Evolutionary conservation across 1,140 invertebrate genomes (phyloP).

Genomic region (Varroa destructor): DNA sequence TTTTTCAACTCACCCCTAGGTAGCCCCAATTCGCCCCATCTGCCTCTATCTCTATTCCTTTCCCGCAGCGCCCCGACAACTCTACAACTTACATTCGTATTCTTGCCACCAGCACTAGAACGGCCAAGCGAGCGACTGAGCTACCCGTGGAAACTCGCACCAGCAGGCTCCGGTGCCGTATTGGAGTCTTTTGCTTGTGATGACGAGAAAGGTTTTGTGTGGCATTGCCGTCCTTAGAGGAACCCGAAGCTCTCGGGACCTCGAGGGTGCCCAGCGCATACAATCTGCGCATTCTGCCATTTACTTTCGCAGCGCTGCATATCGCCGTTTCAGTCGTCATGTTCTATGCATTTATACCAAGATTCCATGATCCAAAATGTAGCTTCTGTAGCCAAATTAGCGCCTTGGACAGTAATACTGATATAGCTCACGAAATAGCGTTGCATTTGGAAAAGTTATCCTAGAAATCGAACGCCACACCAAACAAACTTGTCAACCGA

Average conservation of each 20-base stretch:
- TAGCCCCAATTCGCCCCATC: background rate
- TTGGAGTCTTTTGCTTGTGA: conserved; percentile 15
- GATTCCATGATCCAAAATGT: too few relatives aligned
- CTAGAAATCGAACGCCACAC: too few relatives aligned
- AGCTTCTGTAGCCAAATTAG: too few relatives aligned
- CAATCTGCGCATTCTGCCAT: background rate
- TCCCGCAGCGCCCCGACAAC: conserved; percentile 18
- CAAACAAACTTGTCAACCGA: too few relatives aligned
- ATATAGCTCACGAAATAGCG: too few relatives aligned
- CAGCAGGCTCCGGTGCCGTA: background rate
- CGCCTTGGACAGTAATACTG: too few relatives aligned
- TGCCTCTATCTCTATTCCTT: background rate
- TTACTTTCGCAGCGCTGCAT: background rate
- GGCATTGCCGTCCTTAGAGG: background rate
- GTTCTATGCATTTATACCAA: too few relatives aligned
- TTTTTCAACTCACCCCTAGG: conserved; percentile 5
- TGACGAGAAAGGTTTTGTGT: conserved; percentile 24
- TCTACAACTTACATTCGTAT: conserved; percentile 28
- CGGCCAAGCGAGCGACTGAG: too few relatives aligned
- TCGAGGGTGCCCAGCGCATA: background rate
- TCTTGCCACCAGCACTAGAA: conserved; percentile 17
- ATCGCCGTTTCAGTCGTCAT: background rate
- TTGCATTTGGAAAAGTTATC: too few relatives aligned
- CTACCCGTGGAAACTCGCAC: too few relatives aligned
- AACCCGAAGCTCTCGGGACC: background rate